Evolutionary conservation across 1,140 invertebrate genomes (phyloP).

Genomic region (Pollicipes pollicipes): DNA sequence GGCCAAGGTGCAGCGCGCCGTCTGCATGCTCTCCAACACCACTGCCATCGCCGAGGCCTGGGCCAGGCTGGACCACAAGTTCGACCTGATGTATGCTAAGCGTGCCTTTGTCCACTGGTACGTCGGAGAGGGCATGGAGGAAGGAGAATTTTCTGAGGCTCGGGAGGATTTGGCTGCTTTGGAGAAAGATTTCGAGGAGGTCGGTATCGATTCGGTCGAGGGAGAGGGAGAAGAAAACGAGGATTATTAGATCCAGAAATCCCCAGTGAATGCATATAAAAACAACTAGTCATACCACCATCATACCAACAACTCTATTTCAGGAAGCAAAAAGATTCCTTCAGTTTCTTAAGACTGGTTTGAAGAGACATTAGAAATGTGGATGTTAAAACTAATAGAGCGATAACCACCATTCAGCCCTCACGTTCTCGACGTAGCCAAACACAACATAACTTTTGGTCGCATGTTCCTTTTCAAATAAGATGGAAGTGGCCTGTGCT

Average conservation of each 20-base stretch:
- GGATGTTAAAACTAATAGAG: too few species aligned
- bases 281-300: too few species aligned
- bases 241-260: slow-evolving; percentile 10
- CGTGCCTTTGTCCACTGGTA: slow-evolving; percentile 32
- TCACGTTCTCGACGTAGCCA: too few species aligned
- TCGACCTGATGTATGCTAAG: slow-evolving; percentile 41
- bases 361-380: too few species aligned
- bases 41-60: slow-evolving; percentile 56
- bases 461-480: too few species aligned
- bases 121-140: slow-evolving; percentile 8
- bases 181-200: slow-evolving; percentile 69
- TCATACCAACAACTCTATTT: too few species aligned
- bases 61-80: slow-evolving; percentile 39
- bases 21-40: slow-evolving; percentile 55
- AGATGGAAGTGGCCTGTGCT: too few species aligned
- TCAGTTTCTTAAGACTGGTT: too few species aligned
- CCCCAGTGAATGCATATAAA: too few species aligned
- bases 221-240: slow-evolving; percentile 28
- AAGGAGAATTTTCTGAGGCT: slow-evolving; percentile 10
- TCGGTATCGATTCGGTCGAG: slow-evolving; percentile 42
- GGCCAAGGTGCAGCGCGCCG: slow-evolving; percentile 63
- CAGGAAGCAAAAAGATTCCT: too few species aligned
- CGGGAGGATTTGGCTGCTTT: slow-evolving; percentile 66
- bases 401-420: too few species aligned
- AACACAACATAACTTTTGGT: too few species aligned